Base-by-base conservation (phyloP, 2,113 vertebrate genomes). In the Natator depressus region DNA sequence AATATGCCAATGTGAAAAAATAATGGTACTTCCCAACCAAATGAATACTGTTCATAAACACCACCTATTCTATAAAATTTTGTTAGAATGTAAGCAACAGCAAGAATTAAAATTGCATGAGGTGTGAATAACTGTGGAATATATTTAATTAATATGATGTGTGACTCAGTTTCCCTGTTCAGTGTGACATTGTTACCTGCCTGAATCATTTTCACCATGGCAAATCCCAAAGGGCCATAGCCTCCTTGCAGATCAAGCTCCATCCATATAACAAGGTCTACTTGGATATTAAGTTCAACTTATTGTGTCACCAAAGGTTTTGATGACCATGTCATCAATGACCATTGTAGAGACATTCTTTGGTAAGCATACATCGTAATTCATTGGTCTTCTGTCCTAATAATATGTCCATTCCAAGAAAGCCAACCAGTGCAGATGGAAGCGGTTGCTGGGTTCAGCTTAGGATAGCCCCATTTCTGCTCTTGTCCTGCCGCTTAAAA, bases 51-150 rank as follows among this genome's bases (percentile, higher is more conserved):
- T 54, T 47, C 51, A 50, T 51, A 76, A 92, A 57, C 0, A 0
- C 79, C 3, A 42, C 35, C 89, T 14, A 38, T 35, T 55, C 6
- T 47, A 8, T 0, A 9, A 76, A 72, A 80, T 1, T 7, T 76
- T 42, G 38, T 69, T 53, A 24, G 27, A 0, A 0, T 20, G 29
- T 81, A 91, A 31, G 10, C 50, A 19, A 62, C 78, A 29, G 10
- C 0, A 4, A 3, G 46, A 91, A 89, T 35, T 65, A 24, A 76
- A 19, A 31, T 42, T 31, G 46, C 29, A 53, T 72, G 78, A 25
- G 57, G 57, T 59, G 27, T 59, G 57, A 59, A 29, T 59, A 59
- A 59, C 57, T 29, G 25, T 10, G 25, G 12, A 59, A 24, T 31
- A 59, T 57, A 57, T 59, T 57, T 59, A 55, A 22, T 55, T 24